Base-by-base conservation (phyloP, 2,888 invertebrate species). In the Lochmaea capreae region DNA sequence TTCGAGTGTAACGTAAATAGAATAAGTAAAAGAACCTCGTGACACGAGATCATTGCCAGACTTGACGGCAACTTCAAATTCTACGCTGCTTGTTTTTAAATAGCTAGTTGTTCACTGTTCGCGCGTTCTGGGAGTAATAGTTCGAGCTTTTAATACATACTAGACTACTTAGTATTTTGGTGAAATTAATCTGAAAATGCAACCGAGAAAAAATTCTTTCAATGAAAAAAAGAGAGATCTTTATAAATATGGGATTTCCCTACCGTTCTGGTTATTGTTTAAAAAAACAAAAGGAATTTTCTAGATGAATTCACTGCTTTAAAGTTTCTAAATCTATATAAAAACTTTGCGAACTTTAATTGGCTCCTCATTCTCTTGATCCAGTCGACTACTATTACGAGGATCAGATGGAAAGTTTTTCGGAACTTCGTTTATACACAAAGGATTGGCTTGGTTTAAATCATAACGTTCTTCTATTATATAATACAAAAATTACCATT, bases 1-100 rank as follows among this genome's bases (percentile, higher is more conserved):
- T 72, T 70, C 72, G 62, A 76, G 72, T 70, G 74, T 57, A 70
- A 71, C 74, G 72, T 74, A 76, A 74, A 76, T 76, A 74, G 76
- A 74, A 74, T 76, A 76, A 70, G 74, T 74, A 66, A 69, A 76
- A 76, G 61, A 65, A 66, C 33, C 67, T 67, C 65, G 67, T 72
- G 72, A 70, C 72, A 67, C 71, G 66, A 58, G 57, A 69, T 65
- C 68, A 42, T 52, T 61, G 61, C 68, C 67, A 72, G 73, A 73
- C 73, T 70, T 58, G 59, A 63, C 65, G 72, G 73, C 67, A 72
- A 52, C 62, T 52, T 72, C 57, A 59, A 58, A 68, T 68, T 67
- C 65, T 65, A 58, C 61, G 61, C 33, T 61, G 9, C 61, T 61
- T 61, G 61, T 61, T 61, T 61, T 61, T 61, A 61, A 61, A 61